These are phyloP conservation scores for Buteo buteo DNA, from an alignment of 2,113 vertebrate genomes.

Conservation along the genomic window DNA sequence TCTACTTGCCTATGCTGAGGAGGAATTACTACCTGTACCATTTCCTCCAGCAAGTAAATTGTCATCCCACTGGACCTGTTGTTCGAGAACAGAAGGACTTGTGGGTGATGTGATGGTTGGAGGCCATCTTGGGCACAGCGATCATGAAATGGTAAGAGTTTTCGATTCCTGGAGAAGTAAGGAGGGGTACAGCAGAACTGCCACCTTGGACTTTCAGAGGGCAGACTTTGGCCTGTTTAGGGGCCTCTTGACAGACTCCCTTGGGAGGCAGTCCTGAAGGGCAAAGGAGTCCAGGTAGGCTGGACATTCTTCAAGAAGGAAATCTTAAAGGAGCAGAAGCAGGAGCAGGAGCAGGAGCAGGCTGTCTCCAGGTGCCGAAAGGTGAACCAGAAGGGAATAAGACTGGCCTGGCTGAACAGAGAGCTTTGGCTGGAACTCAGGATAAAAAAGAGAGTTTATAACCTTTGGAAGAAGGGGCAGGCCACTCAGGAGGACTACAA, in stretches of 20 bases:
- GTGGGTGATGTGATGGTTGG: background rate
- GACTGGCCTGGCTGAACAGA: background rate
- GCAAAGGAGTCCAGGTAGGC: background rate
- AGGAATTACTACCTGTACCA: background rate
- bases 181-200: background rate
- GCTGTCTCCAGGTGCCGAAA: background rate
- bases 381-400: background rate
- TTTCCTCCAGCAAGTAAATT: background rate
- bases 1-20: background rate
- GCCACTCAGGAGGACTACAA: background rate
- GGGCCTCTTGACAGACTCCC: background rate
- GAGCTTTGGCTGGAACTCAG: background rate
- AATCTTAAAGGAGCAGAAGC: background rate
- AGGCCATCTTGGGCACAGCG: background rate
- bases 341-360: background rate
- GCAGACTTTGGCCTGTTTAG: background rate
- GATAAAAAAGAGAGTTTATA: background rate
- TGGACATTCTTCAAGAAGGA: background rate
- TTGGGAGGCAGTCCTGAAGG: background rate
- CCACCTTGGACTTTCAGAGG: background rate
- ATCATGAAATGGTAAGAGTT: background rate
- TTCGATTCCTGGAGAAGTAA: background rate
- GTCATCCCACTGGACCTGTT: background rate
- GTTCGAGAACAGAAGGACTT: background rate
- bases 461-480: background rate